phyloP scores from a whole-genome alignment of 2,113 vertebrate genomes.

The Ailuropoda melanoleuca region DNA sequence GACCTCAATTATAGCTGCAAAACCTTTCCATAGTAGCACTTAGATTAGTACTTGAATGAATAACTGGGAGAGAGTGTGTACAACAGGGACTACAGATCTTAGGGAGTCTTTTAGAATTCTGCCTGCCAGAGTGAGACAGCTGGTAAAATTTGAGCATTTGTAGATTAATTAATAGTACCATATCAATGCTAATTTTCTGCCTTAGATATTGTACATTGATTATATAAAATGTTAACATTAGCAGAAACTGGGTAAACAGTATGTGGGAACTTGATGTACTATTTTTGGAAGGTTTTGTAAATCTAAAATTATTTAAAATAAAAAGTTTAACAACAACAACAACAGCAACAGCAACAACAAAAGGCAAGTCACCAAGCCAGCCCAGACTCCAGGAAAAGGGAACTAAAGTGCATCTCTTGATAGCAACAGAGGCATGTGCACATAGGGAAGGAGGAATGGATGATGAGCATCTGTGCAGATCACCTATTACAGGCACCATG shows the following conservation, averaged over 20 bases:
- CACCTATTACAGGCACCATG: not conserved
- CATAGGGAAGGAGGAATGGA: not conserved
- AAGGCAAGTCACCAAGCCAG: not conserved
- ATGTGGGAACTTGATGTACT: not conserved
- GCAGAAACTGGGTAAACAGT: not conserved
- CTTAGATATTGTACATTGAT: not conserved
- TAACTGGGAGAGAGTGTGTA: not conserved
- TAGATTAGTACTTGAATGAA: not conserved
- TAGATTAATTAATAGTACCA: not conserved
- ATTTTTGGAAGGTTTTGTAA: not conserved
- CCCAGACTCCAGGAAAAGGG: not conserved
- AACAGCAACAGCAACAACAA: not conserved
- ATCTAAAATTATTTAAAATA: constrained; percentile 12
- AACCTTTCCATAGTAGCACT: not conserved
- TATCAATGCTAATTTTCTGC: not conserved
- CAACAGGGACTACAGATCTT: not conserved
- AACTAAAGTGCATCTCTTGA: not conserved
- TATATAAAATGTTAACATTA: not conserved
- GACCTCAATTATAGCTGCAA: not conserved
- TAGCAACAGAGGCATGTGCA: not conserved
- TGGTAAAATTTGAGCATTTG: not conserved
- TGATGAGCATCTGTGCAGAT: not conserved
- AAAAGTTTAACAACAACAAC: not conserved
- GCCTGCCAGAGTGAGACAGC: not conserved
- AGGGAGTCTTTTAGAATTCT: not conserved